Conservation (phyloP, 2,113 vertebrate species). For the Nothoprocta perdicaria region DNA sequence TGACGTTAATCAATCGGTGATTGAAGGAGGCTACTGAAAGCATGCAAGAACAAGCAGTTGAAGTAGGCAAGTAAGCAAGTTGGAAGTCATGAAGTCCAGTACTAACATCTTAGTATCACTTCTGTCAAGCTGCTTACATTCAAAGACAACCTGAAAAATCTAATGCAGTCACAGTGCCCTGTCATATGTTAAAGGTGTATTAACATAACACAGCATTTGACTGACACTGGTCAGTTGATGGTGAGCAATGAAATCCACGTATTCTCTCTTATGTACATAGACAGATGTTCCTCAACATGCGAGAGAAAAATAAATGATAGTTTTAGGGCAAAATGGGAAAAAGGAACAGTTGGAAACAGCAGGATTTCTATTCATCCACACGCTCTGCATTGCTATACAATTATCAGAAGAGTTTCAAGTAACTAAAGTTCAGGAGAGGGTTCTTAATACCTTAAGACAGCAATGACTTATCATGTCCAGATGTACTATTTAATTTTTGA, state of each 20-base stretch:
- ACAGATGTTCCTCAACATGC: not conserved
- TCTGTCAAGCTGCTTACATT: not conserved
- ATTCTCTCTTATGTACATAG: not conserved
- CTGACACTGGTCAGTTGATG: not conserved
- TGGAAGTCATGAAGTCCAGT: not conserved
- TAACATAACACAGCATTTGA: not conserved
- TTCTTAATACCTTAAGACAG: not conserved
- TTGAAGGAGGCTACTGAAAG: not conserved
- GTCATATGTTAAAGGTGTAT: fast-evolving
- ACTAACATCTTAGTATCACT: not conserved
- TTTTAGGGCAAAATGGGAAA: not conserved
- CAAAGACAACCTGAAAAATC: not conserved
- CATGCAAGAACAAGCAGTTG: fast-evolving
- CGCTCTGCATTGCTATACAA: not conserved
- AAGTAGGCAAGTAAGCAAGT: not conserved
- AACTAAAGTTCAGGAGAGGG: not conserved
- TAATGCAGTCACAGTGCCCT: fast-evolving
- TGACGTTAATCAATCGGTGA: not conserved
- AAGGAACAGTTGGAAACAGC: not conserved
- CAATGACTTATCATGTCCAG: not conserved
- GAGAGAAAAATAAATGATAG: not conserved
- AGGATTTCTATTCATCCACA: not conserved
- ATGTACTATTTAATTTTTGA: not conserved
- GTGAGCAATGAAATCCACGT: not conserved
- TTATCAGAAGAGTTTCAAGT: not conserved